These are phyloP conservation scores for Drosophila bunnanda DNA, from an alignment of 2,888 invertebrate species.

Conservation along the genomic window DNA sequence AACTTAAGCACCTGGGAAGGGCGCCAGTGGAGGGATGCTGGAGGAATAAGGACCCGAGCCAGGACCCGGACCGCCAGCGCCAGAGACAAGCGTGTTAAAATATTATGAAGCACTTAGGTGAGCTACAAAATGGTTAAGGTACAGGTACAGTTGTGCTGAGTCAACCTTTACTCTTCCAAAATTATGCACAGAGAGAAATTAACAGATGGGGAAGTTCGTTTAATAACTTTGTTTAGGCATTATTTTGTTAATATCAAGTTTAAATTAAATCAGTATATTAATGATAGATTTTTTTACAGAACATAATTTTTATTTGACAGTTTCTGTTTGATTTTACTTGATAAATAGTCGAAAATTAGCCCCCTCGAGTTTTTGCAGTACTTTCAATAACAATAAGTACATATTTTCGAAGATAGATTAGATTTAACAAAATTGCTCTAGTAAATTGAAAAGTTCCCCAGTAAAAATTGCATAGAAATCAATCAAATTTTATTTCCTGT, in stretches of 20 bases:
- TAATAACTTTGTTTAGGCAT: too few species aligned
- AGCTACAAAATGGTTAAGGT: slow-evolving; percentile 56
- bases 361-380: too few species aligned
- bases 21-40: not conserved
- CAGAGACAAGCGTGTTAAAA: slow-evolving; percentile 68
- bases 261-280: not conserved
- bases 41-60: not conserved
- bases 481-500: not conserved
- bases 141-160: slow-evolving; percentile 53
- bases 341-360: too few species aligned
- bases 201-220: not conserved
- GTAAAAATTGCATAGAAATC: not conserved
- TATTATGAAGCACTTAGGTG: slow-evolving; percentile 76
- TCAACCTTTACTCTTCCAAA: not conserved
- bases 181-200: not conserved
- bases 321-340: too few species aligned
- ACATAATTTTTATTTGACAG: not conserved
- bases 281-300: not conserved
- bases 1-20: slow-evolving; percentile 66
- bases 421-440: too few species aligned
- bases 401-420: not conserved
- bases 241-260: too few species aligned
- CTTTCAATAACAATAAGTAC: not conserved
- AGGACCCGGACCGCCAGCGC: slow-evolving; percentile 4
- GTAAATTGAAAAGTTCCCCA: too few species aligned